These are phyloP conservation scores for Antechinus stuartii DNA, from an alignment of 2,113 vertebrate genomes.

Conservation along the genomic window DNA sequence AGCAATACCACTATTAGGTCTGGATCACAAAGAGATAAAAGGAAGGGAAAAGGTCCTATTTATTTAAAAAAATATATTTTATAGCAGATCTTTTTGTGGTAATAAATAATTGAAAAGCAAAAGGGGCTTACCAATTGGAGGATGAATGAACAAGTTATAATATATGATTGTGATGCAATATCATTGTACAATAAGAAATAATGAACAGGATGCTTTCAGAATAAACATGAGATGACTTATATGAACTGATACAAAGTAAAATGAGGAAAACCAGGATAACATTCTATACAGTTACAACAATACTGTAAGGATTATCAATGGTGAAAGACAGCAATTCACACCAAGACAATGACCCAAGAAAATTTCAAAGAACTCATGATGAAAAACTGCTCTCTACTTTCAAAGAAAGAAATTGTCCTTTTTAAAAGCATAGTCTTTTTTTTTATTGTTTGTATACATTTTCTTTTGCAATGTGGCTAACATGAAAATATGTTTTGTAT, in stretches of 20 bases:
- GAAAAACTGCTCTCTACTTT: too few species aligned
- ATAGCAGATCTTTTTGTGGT: not conserved
- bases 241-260: not conserved
- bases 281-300: not conserved
- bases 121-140: not conserved
- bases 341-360: too few species aligned
- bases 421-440: too few species aligned
- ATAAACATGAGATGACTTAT: not conserved
- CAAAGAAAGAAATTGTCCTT: too few species aligned
- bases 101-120: not conserved
- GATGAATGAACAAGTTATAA: not conserved
- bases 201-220: not conserved
- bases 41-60: not conserved
- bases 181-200: not conserved
- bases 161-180: not conserved
- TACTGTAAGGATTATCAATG: not conserved
- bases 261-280: not conserved
- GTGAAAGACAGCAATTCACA: too few species aligned
- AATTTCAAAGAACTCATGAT: too few species aligned
- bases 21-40: not conserved
- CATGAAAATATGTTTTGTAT: too few species aligned
- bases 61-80: not conserved
- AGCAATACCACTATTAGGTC: not conserved
- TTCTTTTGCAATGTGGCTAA: too few species aligned
- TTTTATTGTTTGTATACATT: too few species aligned